Conservation (phyloP, 2,888 invertebrate species). For the Drosophila colorata region DNA sequence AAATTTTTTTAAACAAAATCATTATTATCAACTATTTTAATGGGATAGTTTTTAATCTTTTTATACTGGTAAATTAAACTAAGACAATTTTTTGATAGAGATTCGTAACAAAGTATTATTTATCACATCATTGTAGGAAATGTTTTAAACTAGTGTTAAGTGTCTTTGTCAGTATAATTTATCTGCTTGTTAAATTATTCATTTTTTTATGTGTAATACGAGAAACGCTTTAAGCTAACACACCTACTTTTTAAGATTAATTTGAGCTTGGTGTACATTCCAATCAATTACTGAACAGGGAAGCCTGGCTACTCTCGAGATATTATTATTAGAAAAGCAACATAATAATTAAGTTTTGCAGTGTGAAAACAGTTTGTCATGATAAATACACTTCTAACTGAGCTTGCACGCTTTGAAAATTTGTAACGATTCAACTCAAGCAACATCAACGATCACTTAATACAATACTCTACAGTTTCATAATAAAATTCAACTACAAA, state of each 20-base stretch:
- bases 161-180: neutral
- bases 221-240: constrained; percentile 3
- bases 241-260: constrained; percentile 1
- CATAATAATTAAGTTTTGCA: neutral
- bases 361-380: constrained; percentile 4
- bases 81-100: too few species aligned
- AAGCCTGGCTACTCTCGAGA: neutral
- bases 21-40: too few species aligned
- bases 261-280: neutral
- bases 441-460: neutral
- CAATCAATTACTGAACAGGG: neutral
- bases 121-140: neutral
- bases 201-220: neutral
- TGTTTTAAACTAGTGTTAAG: neutral
- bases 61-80: too few species aligned
- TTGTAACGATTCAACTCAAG: neutral
- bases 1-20: too few species aligned
- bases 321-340: constrained; percentile 5
- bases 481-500: constrained; percentile 19
- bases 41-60: too few species aligned
- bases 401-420: neutral
- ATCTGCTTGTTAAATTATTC: neutral
- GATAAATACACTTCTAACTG: neutral
- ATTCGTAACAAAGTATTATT: neutral
- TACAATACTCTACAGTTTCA: neutral